Conservation (phyloP, 2,888 invertebrate genomes). For the Pterostichus madidus region DNA sequence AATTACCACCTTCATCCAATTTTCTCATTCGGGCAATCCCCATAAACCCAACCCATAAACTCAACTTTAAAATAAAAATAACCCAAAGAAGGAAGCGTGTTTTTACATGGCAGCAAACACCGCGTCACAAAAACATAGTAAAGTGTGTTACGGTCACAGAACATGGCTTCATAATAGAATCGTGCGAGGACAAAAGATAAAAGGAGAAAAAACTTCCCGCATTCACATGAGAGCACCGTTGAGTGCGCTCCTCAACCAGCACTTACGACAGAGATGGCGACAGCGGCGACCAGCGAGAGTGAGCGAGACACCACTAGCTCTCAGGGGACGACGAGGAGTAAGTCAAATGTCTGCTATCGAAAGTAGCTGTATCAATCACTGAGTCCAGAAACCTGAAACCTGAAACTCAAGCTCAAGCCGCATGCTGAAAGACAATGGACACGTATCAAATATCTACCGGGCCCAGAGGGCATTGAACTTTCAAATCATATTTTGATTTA, state of each 20-base stretch:
- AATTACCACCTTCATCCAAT: slow-evolving; percentile 28
- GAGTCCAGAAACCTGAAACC: not conserved
- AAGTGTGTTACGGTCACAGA: slow-evolving; percentile 62
- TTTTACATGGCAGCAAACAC: slow-evolving; percentile 49
- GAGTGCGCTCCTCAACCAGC: slow-evolving; percentile 36
- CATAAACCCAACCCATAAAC: slow-evolving; percentile 20
- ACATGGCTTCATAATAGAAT: slow-evolving; percentile 62
- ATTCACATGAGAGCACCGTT: slow-evolving; percentile 20
- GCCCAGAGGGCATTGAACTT: not conserved
- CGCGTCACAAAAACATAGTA: slow-evolving; percentile 52
- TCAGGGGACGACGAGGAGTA: slow-evolving; percentile 26
- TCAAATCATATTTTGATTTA: not conserved
- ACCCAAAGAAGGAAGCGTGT: slow-evolving; percentile 1
- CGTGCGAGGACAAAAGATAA: slow-evolving; percentile 55
- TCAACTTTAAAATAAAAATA: slow-evolving; percentile 58
- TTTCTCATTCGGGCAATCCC: not conserved
- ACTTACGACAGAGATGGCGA: slow-evolving; percentile 25
- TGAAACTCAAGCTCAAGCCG: not conserved
- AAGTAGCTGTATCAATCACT: slow-evolving; percentile 56
- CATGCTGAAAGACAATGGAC: slow-evolving; percentile 1
- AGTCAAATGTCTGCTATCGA: slow-evolving; percentile 64
- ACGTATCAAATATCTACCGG: not conserved
- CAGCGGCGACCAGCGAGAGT: not conserved
- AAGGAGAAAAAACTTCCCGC: slow-evolving; percentile 43
- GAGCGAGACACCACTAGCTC: not conserved